Base-by-base conservation (phyloP, 2,888 invertebrate genomes). In the Lottia scabra region DNA sequence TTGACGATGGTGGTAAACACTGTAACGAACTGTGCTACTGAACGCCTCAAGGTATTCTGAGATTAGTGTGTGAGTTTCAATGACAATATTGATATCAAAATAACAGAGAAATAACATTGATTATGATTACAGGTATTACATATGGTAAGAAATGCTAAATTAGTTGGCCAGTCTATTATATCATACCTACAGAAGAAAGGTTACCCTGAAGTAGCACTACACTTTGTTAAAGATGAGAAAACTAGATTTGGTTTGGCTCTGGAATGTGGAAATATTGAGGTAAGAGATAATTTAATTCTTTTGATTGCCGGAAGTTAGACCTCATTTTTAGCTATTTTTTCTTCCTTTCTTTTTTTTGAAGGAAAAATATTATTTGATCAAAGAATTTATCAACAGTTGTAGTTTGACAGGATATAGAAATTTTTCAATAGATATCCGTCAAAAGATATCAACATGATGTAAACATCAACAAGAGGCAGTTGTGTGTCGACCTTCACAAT, bases 131-230 rank as follows among this genome's bases (percentile, higher is more conserved):
- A 91, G 91, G 92, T 93, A 8, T 87, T 93, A 75, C 92, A 92
- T 85, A 99, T 99, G 97, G 99, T 99, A 38, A 93, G 97, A 63
- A 97, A 96, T 75, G 95, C 98, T 13, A 95, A 98, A 84, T 92
- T 99, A 0, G 98, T 99, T 15, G 99, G 99, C 0, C 99, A 99
- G 91, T 97, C 98, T 72, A 99, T 99, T 85, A 99, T 99, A 85
- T 96, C 99, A 0, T 99, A 99, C 87, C 91, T 99, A 73, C 99
- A 99, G 90, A 97, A 98, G 90, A 99, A 99, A 91, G 98, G 99
- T 1, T 99, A 99, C 89, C 99, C 99, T 0, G 99, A 99, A 91
- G 98, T 99, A 13, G 99, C 99, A 0, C 91, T 99, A 5, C 99
- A 99, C 90, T 99, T 99, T 91, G 99, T 99, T 1, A 99, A 99